Evolutionary conservation across 2,113 vertebrate genomes (phyloP).

Genomic region (Xiphophorus hellerii): DNA sequence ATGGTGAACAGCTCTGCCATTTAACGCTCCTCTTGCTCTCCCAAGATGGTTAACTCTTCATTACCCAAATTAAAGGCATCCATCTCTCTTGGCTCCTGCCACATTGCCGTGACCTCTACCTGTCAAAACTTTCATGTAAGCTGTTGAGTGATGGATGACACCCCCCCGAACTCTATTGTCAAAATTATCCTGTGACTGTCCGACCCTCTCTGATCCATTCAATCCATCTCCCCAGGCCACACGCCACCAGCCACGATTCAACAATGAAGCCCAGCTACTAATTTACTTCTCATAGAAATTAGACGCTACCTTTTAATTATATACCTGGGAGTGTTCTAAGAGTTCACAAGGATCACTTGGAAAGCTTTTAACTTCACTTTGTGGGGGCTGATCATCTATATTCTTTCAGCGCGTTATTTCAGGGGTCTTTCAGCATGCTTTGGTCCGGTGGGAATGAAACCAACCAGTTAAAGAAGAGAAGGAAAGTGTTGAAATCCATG

Average conservation of each 20-base stretch:
- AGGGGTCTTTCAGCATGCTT: conserved; percentile 44
- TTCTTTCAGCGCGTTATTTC: conserved; percentile 59
- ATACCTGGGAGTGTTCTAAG: conserved; percentile 72
- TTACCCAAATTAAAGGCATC: conserved; percentile 86
- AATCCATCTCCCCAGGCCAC: conserved; percentile 77
- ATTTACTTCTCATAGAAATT: conserved; percentile 80
- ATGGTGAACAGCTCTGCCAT: conserved; percentile 71
- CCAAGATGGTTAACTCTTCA: conserved; percentile 84
- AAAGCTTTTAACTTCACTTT: conserved; percentile 73
- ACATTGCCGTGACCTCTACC: conserved; percentile 81
- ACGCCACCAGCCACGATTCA: conserved; percentile 73
- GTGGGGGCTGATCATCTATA: conserved; percentile 69
- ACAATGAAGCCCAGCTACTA: conserved; percentile 68
- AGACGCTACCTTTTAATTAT: conserved; percentile 81
- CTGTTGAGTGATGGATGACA: conserved; percentile 81
- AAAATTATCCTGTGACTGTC: conserved; percentile 80
- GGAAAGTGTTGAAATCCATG: conserved; percentile 32
- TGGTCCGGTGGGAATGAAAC: conserved; percentile 41
- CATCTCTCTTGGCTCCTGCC: conserved; percentile 79
- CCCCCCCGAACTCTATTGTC: conserved; percentile 71
- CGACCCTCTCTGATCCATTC: conserved; percentile 75
- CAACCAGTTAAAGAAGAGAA: conserved; percentile 31
- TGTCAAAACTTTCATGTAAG: conserved; percentile 82
- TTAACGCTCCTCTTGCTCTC: conserved; percentile 77
- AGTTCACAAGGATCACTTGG: conserved; percentile 65